Evolutionary conservation across 2,113 vertebrate genomes (phyloP), one percentile per base, ranked within the genome.

Genomic region (Sturnus vulgaris): DNA sequence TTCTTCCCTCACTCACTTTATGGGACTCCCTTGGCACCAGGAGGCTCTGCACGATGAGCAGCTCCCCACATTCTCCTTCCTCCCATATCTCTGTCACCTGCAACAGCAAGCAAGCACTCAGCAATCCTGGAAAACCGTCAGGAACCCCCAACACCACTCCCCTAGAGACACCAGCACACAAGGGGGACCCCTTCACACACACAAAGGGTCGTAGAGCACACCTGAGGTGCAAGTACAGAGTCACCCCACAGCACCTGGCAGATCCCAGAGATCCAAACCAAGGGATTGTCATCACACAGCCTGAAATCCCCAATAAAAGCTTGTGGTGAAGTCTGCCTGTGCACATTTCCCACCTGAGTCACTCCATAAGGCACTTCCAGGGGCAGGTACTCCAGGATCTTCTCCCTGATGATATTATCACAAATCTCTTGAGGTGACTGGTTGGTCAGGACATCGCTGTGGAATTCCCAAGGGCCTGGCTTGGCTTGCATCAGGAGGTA

Each of bases 281-380:
- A 50, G 17, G 31, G 25, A 69, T 47, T 79, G 44, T 42, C 73
- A 66, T 7, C 72, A 8, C 25, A 2, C 1, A 55, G 27, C 10
- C 44, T 1, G 0, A 1, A 33, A 47, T 30, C 52, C 63, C 81
- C 81, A 69, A n/a, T 5, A 3, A 37, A 82, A 27, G 30, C 30
- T 70, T 7, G 0, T 44, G 61, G 40, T 10, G 8, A 60, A 52
- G 17, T 9, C 56, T 69, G 40, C 57, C 16, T 22, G 72, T 1
- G 4, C 30, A 13, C 13, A 39, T 4, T 64, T 66, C 47, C 95
- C 91, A 99, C 99, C 99, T 99, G 99, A n/a, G 96, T 96, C 71
- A 99, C 82, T 0, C 85, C 93, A 21, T 99, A 99, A 42, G 99
- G 99, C 86, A 99, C 98, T 68, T 99, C 99, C 96, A 98, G 96